phyloP scores from a whole-genome alignment of 2,888 invertebrate genomes.

The Lydus trimaculatus region DNA sequence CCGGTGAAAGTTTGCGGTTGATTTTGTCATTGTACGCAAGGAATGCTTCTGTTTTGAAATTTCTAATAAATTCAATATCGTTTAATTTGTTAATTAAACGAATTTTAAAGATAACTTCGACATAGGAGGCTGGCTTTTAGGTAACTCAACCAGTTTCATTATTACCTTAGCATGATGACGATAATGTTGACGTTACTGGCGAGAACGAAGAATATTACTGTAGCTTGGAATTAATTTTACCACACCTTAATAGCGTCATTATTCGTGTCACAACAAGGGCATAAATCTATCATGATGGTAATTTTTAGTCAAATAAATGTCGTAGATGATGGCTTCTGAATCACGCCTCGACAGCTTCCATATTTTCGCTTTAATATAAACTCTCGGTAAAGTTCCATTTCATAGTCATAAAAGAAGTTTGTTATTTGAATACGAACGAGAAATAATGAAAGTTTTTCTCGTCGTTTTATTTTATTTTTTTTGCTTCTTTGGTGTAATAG shows the following conservation, averaged over 20 bases:
- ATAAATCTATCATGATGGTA: constrained; percentile 38
- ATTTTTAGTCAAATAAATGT: constrained; percentile 44
- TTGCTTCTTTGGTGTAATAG: constrained; percentile 41
- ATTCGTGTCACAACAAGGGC: constrained; percentile 35
- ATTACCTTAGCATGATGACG: constrained; percentile 10
- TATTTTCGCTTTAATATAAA: constrained; percentile 46
- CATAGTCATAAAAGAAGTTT: constrained; percentile 53
- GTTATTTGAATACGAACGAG: constrained; percentile 57
- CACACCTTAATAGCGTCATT: constrained; percentile 32
- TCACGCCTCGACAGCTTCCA: constrained; percentile 44
- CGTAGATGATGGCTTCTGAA: constrained; percentile 41
- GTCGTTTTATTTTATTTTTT: background rate
- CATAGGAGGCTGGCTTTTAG: constrained; percentile 9
- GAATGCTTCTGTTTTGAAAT: background rate
- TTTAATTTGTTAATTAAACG: constrained; percentile 9
- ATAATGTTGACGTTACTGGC: background rate
- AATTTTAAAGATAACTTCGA: constrained; percentile 1
- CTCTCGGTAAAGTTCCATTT: constrained; percentile 46
- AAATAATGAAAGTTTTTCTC: constrained; percentile 54
- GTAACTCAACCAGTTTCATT: constrained; percentile 23
- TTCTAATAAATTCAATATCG: background rate
- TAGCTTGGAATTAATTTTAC: constrained; percentile 27
- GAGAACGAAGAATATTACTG: constrained; percentile 15
- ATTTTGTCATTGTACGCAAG: background rate
- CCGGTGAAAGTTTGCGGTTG: background rate